Percentiles rank a stretch among this genome's conserved stretches.
Conservation (phyloP, 2,888 invertebrate genomes). For the Gandaritis pyraliata region DNA sequence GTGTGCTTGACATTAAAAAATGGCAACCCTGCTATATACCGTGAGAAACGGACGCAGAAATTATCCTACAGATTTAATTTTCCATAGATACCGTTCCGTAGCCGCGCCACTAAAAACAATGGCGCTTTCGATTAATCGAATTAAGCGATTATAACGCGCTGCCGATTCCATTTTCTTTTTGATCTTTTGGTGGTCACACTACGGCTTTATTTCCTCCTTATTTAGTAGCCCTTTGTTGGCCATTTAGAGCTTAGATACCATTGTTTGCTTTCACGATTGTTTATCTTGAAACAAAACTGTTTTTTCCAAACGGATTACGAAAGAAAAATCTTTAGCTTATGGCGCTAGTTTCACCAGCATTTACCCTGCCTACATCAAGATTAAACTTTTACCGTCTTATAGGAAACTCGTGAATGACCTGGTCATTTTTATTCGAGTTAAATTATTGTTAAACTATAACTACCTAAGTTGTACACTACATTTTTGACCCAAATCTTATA, state of each 20-base stretch:
- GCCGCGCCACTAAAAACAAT: conserved; percentile 45
- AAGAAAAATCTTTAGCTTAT: too few species aligned
- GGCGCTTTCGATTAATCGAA: conserved; percentile 48
- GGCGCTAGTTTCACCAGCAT: too few species aligned
- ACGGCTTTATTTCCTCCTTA: conserved; percentile 28
- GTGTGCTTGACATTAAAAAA: conserved; percentile 9
- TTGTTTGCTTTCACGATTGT: conserved; percentile 10
- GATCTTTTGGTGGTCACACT: conserved; percentile 38
- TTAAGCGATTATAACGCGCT: conserved; percentile 50
- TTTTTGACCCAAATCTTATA: too few species aligned
- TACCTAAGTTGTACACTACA: too few species aligned
- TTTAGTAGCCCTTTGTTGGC: conserved; percentile 21
- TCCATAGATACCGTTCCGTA: conserved; percentile 51
- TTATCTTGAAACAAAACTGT: conserved; percentile 5
- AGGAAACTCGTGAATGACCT: too few species aligned
- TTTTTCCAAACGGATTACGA: background rate
- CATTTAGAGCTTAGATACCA: conserved; percentile 5
- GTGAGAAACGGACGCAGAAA: conserved; percentile 51
- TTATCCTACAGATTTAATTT: conserved; percentile 57
- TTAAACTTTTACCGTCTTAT: too few species aligned
- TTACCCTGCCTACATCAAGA: too few species aligned
- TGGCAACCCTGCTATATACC: conserved; percentile 47
- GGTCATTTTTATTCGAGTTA: too few species aligned
- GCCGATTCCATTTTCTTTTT: conserved; percentile 31
- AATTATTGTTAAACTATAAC: too few species aligned